Evolutionary conservation across 2,888 invertebrate species (phyloP).

Genomic region (Parnassius smintheus): DNA sequence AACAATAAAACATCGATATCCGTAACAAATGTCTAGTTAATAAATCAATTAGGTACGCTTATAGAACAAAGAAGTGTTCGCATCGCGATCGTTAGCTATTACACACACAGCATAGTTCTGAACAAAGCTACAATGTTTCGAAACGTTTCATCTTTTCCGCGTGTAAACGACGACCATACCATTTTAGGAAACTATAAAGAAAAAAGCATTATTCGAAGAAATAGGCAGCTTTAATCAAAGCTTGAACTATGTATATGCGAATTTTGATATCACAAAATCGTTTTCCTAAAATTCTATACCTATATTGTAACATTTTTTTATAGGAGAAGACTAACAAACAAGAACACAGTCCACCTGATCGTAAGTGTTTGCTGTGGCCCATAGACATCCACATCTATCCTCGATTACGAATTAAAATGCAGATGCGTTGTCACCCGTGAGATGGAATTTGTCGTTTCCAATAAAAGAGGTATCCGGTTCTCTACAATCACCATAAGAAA

Average conservation of each 20-base stretch:
- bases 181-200: slow-evolving; percentile 10
- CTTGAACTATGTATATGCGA: not conserved
- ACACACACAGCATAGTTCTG: not conserved
- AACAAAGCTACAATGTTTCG: slow-evolving; percentile 8
- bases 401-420: too few species aligned
- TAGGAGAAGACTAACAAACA: too few species aligned
- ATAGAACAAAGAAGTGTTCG: slow-evolving; percentile 12
- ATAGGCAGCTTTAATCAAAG: slow-evolving; percentile 12
- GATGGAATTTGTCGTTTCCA: too few species aligned
- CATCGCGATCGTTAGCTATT: not conserved
- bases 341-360: too few species aligned
- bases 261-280: too few species aligned
- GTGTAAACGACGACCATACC: slow-evolving; percentile 1
- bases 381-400: too few species aligned
- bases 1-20: not conserved
- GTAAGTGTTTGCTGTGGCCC: too few species aligned
- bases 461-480: too few species aligned
- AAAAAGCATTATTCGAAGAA: slow-evolving; percentile 10
- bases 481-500: too few species aligned
- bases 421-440: too few species aligned
- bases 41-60: slow-evolving; percentile 21
- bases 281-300: too few species aligned
- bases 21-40: not conserved
- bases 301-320: too few species aligned
- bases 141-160: slow-evolving; percentile 15